A percentile compares a stretch with the other conserved stretches of the same genome.
Conservation (phyloP, 92 coral and sea anemone species). For the Anthopleura xanthogrammica region DNA sequence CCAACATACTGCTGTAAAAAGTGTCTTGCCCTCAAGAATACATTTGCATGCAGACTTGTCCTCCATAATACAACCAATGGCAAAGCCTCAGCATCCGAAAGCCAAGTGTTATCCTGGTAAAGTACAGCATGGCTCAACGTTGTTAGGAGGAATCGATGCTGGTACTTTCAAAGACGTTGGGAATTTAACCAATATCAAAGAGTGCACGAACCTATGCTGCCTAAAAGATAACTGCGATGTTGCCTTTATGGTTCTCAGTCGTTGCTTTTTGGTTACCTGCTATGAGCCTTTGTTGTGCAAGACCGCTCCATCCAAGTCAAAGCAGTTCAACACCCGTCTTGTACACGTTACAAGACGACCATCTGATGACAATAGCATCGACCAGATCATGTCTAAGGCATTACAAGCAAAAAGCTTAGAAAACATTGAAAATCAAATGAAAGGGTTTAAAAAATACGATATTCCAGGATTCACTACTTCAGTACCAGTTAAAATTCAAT, state of each 20-base stretch:
- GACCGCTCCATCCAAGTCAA: constrained; percentile 52
- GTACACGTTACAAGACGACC: constrained; percentile 58
- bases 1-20: background rate
- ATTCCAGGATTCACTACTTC: background rate
- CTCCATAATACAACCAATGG: background rate
- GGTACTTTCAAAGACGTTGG: constrained; percentile 75
- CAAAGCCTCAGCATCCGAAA: background rate
- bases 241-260: constrained; percentile 63
- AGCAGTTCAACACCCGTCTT: constrained; percentile 46
- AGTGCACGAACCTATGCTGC: constrained; percentile 63
- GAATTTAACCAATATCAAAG: constrained; percentile 32
- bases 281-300: constrained; percentile 52
- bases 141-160: constrained; percentile 74
- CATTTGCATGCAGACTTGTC: background rate
- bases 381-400: constrained; percentile 46
- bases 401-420: constrained; percentile 23
- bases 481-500: background rate
- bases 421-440: background rate
- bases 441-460: constrained; percentile 5
- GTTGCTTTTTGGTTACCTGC: constrained; percentile 73
- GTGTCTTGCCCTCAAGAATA: background rate
- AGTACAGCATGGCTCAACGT: constrained; percentile 41
- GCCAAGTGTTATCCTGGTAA: constrained; percentile 42
- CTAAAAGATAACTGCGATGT: constrained; percentile 57
- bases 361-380: constrained; percentile 37